Evolutionary conservation across 1,140 invertebrate genomes (phyloP).

Genomic region (Calosoma granatense): DNA sequence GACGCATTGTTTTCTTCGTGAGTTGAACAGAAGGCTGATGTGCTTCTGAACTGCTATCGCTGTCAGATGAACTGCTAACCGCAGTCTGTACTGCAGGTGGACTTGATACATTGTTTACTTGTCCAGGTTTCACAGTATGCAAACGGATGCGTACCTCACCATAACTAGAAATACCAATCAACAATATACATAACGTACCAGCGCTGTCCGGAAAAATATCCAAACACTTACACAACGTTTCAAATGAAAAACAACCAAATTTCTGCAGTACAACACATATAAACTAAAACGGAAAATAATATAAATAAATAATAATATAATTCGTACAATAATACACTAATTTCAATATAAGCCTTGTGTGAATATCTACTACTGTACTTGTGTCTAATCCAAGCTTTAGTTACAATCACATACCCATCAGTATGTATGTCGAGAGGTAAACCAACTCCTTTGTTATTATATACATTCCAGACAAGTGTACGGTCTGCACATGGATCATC

Average conservation of each 20-base stretch:
- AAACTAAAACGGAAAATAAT: no score
- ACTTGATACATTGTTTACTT: not conserved
- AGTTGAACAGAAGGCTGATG: not conserved
- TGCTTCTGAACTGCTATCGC: not conserved
- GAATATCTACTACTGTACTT: no score
- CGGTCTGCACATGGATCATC: constrained; percentile 67
- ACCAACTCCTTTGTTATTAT: constrained; percentile 66
- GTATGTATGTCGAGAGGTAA: constrained; percentile 59
- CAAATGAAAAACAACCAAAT: no score
- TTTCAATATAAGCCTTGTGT: no score
- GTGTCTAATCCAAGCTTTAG: no score
- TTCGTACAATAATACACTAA: no score
- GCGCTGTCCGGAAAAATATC: no score
- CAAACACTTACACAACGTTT: no score
- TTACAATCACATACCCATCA: constrained; percentile 40
- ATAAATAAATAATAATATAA: constrained; percentile 16
- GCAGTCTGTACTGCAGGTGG: not conserved
- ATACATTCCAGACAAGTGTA: constrained; percentile 70
- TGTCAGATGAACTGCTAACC: not conserved
- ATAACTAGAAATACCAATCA: constrained; percentile 44
- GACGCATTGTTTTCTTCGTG: not conserved
- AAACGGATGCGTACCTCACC: constrained; percentile 39
- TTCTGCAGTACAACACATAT: no score
- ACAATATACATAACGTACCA: no score
- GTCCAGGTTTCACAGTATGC: not conserved